These are phyloP conservation scores for Paramormyrops kingsleyae DNA, from an alignment of 2,113 vertebrate species.

Conservation along the genomic window DNA sequence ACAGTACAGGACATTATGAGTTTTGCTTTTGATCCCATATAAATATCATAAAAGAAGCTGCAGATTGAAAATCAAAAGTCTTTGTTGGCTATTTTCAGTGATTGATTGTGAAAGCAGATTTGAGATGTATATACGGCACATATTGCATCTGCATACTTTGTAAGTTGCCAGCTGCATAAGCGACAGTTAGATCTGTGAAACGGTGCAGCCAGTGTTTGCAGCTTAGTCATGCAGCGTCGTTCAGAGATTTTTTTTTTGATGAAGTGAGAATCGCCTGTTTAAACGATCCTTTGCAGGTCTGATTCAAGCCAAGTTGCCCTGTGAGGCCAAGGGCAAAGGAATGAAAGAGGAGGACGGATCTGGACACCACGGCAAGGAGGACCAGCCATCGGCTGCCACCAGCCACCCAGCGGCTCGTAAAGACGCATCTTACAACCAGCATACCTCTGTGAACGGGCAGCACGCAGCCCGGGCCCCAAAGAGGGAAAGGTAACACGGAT, in stretches of 20 bases:
- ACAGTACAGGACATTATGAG: not conserved
- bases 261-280: not conserved
- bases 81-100: not conserved
- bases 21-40: not conserved
- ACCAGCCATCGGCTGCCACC: slow-evolving; percentile 70
- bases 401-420: slow-evolving; percentile 70
- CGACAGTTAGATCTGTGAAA: not conserved
- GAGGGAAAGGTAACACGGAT: slow-evolving; percentile 68
- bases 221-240: not conserved
- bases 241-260: not conserved
- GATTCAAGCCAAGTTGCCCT: slow-evolving; percentile 74
- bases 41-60: not conserved
- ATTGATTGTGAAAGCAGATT: not conserved
- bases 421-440: slow-evolving; percentile 66
- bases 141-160: not conserved
- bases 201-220: not conserved
- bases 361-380: slow-evolving; percentile 69
- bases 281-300: slow-evolving; percentile 49
- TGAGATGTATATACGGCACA: not conserved
- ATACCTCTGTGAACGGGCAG: slow-evolving; percentile 72
- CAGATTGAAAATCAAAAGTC: not conserved
- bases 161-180: not conserved
- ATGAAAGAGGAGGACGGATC: slow-evolving; percentile 55
- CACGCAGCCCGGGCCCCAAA: slow-evolving; percentile 65
- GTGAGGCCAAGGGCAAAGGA: slow-evolving; percentile 57